A percentile compares a stretch with the other conserved stretches of the same genome.
Evolutionary conservation across 1,140 invertebrate genomes (phyloP).

Genomic region (Ceratina japonica): DNA sequence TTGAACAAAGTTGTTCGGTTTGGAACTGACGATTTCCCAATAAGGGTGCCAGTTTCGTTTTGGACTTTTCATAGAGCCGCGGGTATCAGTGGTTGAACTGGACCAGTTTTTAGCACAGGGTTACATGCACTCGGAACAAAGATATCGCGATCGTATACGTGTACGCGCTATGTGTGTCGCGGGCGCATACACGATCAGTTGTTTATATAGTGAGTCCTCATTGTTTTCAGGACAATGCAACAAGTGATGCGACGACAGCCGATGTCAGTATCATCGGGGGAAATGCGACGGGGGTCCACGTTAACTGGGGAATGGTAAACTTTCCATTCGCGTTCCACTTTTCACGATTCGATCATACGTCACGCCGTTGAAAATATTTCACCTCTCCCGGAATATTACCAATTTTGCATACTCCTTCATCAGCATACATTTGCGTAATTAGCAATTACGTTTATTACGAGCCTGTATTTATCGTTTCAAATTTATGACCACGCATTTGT

Average conservation of each 20-base stretch:
- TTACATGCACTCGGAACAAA: constrained; percentile 13
- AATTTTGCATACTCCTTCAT: too few species aligned
- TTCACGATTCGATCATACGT: constrained; percentile 41
- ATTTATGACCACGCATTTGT: too few species aligned
- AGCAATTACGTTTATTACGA: too few species aligned
- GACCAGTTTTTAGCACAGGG: constrained; percentile 22
- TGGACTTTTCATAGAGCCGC: neutral
- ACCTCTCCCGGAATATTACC: neutral
- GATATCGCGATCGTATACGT: constrained; percentile 14
- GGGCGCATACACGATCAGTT: constrained; percentile 10
- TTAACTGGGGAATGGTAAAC: constrained; percentile 75
- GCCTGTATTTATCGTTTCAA: too few species aligned
- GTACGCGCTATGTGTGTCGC: constrained; percentile 8
- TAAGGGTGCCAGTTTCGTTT: neutral
- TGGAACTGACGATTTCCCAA: neutral
- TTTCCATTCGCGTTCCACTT: constrained; percentile 46
- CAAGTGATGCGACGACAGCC: constrained; percentile 62
- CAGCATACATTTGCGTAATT: too few species aligned
- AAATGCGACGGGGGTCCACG: constrained; percentile 49
- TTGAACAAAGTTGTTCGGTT: too few species aligned
- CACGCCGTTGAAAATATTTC: neutral
- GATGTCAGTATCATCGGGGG: constrained; percentile 53
- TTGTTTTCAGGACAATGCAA: constrained; percentile 72
- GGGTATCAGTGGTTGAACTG: constrained; percentile 18
- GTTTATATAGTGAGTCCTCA: constrained; percentile 49